A percentile compares a stretch with the other conserved stretches of the same genome.
phyloP scores from a whole-genome alignment of 1,140 invertebrate species.

The Zaprionus ghesquierei region DNA sequence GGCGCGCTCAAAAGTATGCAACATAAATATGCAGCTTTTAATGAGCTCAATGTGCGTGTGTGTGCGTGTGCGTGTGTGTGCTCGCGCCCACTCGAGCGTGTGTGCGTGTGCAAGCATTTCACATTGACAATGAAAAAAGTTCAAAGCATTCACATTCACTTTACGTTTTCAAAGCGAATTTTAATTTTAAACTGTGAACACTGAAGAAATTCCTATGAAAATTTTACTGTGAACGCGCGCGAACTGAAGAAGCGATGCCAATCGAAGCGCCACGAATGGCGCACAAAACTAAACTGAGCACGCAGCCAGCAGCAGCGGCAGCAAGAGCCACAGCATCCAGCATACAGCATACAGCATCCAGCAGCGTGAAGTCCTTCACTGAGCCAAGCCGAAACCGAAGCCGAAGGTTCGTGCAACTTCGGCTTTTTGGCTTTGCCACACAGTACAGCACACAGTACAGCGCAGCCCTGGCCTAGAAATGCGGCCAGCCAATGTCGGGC shows the following conservation, averaged over 20 bases:
- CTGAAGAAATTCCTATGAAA: background rate
- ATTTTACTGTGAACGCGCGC: conserved; percentile 16
- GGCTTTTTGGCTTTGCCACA: conserved; percentile 60
- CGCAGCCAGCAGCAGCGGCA: conserved; percentile 41
- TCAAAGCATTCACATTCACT: conserved; percentile 50
- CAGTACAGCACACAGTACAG: conserved; percentile 14
- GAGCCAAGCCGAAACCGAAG: conserved; percentile 46
- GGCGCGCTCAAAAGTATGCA: conserved; percentile 44
- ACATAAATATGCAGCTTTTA: conserved; percentile 18
- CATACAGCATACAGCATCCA: conserved; percentile 10
- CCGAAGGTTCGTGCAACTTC: conserved; percentile 52
- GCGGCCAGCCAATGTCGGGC: conserved; percentile 37
- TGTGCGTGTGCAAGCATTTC: background rate
- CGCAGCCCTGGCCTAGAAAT: conserved; percentile 74
- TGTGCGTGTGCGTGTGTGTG: background rate
- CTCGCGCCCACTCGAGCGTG: too few relatives aligned
- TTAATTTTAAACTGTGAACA: conserved; percentile 42
- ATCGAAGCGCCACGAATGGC: conserved; percentile 48
- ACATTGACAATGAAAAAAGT: background rate
- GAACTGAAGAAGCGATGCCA: conserved; percentile 6
- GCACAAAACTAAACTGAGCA: conserved; percentile 72
- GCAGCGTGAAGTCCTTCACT: conserved; percentile 50
- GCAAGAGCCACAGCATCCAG: conserved; percentile 45
- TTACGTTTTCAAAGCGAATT: conserved; percentile 26
- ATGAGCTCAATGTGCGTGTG: background rate